Conservation (phyloP, 2,888 invertebrate genomes). For the Operophtera brumata region DNA sequence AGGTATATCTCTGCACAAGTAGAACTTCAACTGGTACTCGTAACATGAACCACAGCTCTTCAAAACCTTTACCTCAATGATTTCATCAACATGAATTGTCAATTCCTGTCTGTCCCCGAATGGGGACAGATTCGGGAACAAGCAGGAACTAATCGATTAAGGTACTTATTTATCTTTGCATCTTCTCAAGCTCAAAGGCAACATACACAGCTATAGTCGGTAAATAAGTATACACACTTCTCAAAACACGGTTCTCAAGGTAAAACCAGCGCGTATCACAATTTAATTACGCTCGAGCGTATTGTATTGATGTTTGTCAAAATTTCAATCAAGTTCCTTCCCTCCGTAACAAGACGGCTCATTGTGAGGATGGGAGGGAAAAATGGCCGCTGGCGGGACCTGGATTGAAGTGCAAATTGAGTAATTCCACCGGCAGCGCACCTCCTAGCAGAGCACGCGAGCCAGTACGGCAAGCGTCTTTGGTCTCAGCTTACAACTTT, state of each 20-base stretch:
- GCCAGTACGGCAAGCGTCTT: conserved; percentile 1
- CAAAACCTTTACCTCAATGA: too few species aligned
- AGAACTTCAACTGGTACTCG: too few species aligned
- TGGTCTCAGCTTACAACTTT: too few species aligned
- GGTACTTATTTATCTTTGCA: too few species aligned
- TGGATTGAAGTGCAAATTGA: conserved; percentile 79
- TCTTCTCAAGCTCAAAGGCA: not conserved
- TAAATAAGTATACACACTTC: too few species aligned
- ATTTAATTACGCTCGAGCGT: conserved; percentile 22
- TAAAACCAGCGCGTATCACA: conserved; percentile 18
- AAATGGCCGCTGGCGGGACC: conserved; percentile 76
- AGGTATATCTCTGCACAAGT: too few species aligned
- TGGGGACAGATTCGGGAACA: too few species aligned
- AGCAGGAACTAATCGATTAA: too few species aligned
- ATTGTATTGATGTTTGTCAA: conserved; percentile 35
- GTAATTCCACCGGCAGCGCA: conserved; percentile 56
- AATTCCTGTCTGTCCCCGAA: too few species aligned
- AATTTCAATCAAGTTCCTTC: conserved; percentile 45
- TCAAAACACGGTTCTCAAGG: conserved; percentile 1
- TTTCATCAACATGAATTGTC: too few species aligned
- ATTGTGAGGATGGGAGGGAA: conserved; percentile 51
- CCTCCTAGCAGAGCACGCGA: conserved; percentile 17
- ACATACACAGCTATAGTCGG: not conserved
- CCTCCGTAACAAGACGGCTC: conserved; percentile 29
- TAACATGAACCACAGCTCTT: too few species aligned